Conservation (phyloP, 2,113 vertebrate species). For the Pteropus alecto region DNA sequence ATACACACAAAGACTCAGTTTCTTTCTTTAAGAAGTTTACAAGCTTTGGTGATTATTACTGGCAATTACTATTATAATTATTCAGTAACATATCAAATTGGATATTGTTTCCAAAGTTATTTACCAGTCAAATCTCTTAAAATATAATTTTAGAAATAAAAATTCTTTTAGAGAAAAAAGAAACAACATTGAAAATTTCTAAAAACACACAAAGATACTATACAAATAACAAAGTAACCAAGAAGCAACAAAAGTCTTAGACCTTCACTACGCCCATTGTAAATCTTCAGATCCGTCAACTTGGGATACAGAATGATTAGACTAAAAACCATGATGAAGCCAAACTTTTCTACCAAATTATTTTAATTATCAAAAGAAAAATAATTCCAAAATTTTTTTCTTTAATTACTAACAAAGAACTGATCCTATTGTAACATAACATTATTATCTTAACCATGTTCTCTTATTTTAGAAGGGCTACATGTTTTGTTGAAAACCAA, state of each 20-base stretch:
- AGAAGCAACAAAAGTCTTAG: not conserved
- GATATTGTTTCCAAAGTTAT: not conserved
- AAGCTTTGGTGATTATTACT: not conserved
- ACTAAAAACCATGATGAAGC: not conserved
- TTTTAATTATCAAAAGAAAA: not conserved
- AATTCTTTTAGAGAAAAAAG: not conserved
- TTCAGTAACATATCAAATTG: not conserved
- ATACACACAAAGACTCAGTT: not conserved
- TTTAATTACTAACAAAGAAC: not conserved
- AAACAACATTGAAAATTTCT: not conserved
- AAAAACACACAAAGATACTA: not conserved
- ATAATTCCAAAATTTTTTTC: not conserved
- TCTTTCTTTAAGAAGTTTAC: not conserved
- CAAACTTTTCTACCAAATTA: not conserved
- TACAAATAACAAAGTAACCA: not conserved
- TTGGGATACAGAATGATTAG: not conserved
- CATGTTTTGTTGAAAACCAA: not conserved
- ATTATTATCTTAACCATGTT: not conserved
- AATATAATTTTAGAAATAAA: not conserved
- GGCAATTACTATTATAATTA: not conserved
- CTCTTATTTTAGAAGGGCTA: not conserved
- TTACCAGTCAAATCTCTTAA: not conserved
- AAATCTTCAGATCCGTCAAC: not conserved
- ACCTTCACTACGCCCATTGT: not conserved
- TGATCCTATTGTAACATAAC: not conserved